phyloP scores from a whole-genome alignment of 2,888 invertebrate genomes.

The Amphipyra berbera region DNA sequence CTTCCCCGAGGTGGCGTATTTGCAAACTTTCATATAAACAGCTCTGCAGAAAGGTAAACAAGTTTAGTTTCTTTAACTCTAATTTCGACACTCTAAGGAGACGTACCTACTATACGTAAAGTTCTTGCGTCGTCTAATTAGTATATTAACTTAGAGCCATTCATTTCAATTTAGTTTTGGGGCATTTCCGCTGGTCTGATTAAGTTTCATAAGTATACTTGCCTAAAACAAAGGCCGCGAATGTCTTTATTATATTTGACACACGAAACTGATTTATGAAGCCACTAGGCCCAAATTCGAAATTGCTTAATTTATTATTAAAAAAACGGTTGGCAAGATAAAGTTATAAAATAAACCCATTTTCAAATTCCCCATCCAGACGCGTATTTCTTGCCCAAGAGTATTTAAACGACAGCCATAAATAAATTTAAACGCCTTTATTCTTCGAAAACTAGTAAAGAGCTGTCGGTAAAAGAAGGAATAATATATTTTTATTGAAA shows the following conservation, averaged over 20 bases:
- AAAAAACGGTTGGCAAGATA: constrained; percentile 9
- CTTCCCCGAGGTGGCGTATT: constrained; percentile 76
- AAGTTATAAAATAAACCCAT: constrained; percentile 12
- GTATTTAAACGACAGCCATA: constrained; percentile 40
- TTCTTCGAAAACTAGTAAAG: constrained; percentile 35
- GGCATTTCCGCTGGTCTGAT: constrained; percentile 58
- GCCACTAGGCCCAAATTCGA: background rate
- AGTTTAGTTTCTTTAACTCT: constrained; percentile 84
- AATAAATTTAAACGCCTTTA: constrained; percentile 37
- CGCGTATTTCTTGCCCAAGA: constrained; percentile 25
- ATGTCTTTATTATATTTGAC: constrained; percentile 19
- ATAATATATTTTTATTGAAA: constrained; percentile 49
- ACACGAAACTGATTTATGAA: constrained; percentile 11
- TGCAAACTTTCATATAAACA: constrained; percentile 82
- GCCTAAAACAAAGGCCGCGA: constrained; percentile 44
- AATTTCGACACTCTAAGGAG: constrained; percentile 84
- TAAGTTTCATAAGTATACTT: constrained; percentile 55
- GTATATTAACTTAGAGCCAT: constrained; percentile 80
- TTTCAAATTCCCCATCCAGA: constrained; percentile 14
- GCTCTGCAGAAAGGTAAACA: constrained; percentile 81
- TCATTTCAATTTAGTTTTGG: constrained; percentile 81
- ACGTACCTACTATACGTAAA: constrained; percentile 76
- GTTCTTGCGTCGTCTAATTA: constrained; percentile 80
- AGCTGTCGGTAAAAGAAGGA: constrained; percentile 46
- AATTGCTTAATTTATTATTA: constrained; percentile 16